A percentile compares a stretch with the other conserved stretches of the same genome.
These are phyloP conservation scores for Aplochiton taeniatus DNA, from an alignment of 2,797 vertebrate genomes.

Conservation along the genomic window DNA sequence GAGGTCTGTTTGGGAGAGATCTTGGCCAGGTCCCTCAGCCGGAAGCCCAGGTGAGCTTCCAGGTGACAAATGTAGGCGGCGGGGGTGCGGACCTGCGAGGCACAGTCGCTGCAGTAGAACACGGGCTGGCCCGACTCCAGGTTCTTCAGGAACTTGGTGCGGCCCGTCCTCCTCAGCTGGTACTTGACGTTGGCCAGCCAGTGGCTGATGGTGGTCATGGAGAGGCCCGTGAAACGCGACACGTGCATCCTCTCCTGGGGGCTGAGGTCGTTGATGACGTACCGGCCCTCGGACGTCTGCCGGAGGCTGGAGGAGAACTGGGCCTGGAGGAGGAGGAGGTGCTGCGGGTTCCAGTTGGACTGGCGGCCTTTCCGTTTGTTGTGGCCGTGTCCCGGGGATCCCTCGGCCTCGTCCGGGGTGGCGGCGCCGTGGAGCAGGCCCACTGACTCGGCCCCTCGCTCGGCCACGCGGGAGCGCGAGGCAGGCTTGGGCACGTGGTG, in stretches of 20 bases:
- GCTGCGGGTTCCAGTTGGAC: slow-evolving; percentile 99
- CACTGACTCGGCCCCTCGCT: slow-evolving; percentile 84
- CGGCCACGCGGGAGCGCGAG: slow-evolving; percentile 85
- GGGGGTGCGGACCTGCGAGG: slow-evolving; percentile 95
- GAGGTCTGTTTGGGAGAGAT: slow-evolving; percentile 88
- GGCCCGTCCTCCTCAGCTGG: slow-evolving; percentile 96
- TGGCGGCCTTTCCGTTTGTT: slow-evolving; percentile 97
- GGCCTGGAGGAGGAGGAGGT: slow-evolving; percentile 96
- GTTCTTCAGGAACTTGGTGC: slow-evolving; percentile 99
- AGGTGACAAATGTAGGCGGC: slow-evolving; percentile 96
- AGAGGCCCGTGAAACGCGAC: slow-evolving; percentile 95
- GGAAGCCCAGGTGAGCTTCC: slow-evolving; percentile 96
- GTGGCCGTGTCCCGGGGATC: slow-evolving; percentile 82
- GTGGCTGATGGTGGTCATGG: slow-evolving; percentile 99
- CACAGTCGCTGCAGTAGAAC: slow-evolving; percentile 99
- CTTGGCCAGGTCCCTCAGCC: slow-evolving; percentile 94
- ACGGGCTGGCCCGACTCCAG: slow-evolving; percentile 94
- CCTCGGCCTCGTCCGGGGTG: slow-evolving; percentile 86
- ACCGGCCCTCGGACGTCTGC: slow-evolving; percentile 94
- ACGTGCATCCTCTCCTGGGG: slow-evolving; percentile 98
- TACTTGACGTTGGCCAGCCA: slow-evolving; percentile 99
- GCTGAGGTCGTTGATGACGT: slow-evolving; percentile 95
- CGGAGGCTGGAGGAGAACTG: slow-evolving; percentile 95
- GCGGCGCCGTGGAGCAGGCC: slow-evolving; percentile 60
- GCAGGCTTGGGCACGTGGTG: slow-evolving; percentile 85